phyloP scores from a whole-genome alignment of 2,113 vertebrate genomes.

The Centropristis striata region DNA sequence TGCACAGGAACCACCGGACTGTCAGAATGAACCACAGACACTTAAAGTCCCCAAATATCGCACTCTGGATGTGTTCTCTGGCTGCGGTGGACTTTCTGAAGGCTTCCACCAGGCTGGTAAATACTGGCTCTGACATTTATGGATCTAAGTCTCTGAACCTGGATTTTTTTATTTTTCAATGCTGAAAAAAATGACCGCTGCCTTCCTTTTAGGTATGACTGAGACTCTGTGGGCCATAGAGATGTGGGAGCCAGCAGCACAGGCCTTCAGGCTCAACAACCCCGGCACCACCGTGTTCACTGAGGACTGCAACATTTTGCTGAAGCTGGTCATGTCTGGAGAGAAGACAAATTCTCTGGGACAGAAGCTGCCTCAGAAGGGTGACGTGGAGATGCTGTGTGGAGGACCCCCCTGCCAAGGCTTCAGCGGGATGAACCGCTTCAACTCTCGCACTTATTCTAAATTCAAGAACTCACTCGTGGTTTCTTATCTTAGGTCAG shows the following conservation, averaged over 20 bases:
- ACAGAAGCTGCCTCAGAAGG: conserved; percentile 95
- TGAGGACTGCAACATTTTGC: conserved; percentile 94
- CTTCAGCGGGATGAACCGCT: conserved; percentile 99
- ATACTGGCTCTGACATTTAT: neutral
- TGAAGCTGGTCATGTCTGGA: conserved; percentile 96
- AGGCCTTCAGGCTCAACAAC: conserved; percentile 97
- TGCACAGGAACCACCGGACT: conserved; percentile 83
- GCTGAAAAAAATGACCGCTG: neutral
- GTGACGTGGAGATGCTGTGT: conserved; percentile 96
- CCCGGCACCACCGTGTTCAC: conserved; percentile 95
- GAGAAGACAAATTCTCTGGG: conserved; percentile 92
- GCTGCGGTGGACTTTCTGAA: conserved; percentile 95
- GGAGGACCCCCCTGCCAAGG: conserved; percentile 97
- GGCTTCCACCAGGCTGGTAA: conserved; percentile 98
- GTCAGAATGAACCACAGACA: conserved; percentile 60
- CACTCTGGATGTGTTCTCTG: conserved; percentile 95
- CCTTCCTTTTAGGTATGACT: conserved; percentile 68
- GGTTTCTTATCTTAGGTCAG: conserved; percentile 96
- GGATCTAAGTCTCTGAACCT: accelerated
- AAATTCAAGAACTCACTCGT: conserved; percentile 99
- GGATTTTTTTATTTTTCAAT: neutral
- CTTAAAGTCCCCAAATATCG: conserved; percentile 87
- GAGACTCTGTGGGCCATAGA: conserved; percentile 96
- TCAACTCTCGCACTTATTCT: conserved; percentile 98
- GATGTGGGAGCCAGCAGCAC: conserved; percentile 98